A percentile compares a stretch with the other conserved stretches of the same genome.
Evolutionary conservation across 2,797 vertebrate genomes (phyloP).

Genomic region (Nannoperca obscura): DNA sequence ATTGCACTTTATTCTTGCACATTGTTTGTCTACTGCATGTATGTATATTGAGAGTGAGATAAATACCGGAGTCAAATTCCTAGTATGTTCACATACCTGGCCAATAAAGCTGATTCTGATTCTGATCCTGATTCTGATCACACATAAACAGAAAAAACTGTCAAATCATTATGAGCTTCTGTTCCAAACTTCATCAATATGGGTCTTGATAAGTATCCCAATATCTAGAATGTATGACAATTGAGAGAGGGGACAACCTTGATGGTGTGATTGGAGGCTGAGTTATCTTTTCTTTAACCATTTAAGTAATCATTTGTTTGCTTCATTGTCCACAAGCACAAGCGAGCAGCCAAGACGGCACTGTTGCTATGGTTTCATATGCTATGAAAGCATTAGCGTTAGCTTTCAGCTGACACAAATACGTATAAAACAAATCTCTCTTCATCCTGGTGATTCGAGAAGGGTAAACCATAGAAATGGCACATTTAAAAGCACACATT

Average conservation of each 20-base stretch:
- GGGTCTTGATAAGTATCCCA: background rate
- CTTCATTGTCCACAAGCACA: background rate
- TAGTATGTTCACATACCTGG: no score
- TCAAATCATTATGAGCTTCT: background rate
- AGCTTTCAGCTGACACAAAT: slow-evolving; percentile 1
- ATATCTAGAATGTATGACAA: background rate
- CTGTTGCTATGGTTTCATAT: background rate
- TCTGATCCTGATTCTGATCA: no score
- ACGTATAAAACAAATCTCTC: no score
- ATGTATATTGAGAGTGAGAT: no score
- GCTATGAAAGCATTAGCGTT: background rate
- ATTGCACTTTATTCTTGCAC: no score
- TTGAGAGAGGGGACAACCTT: background rate
- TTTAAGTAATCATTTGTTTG: background rate
- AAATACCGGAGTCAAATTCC: no score
- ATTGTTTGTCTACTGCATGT: no score
- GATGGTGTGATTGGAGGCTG: no score
- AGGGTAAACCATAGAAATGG: background rate
- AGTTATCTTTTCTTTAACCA: background rate
- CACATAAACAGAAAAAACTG: background rate
- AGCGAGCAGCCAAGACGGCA: no score
- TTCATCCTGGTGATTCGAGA: background rate
- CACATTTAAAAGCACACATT: background rate
- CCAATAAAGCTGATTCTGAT: no score
- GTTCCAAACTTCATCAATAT: background rate